Evolutionary conservation across 1,140 invertebrate genomes (phyloP).

Genomic region (Watersipora subatra): DNA sequence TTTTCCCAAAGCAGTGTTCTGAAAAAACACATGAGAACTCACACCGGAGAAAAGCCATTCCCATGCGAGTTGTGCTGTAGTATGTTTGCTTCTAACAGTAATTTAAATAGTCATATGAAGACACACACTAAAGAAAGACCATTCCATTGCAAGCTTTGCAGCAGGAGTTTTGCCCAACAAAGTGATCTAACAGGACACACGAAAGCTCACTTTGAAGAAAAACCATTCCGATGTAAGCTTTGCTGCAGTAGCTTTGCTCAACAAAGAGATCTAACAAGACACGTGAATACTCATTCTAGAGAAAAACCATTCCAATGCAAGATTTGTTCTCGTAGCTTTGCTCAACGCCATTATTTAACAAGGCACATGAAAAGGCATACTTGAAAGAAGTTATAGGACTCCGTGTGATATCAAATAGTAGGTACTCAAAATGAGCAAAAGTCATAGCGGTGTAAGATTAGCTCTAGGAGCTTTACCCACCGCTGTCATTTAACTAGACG

Average conservation of each 20-base stretch:
- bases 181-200: slow-evolving; percentile 94
- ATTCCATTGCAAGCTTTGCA: slow-evolving; percentile 83
- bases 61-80: slow-evolving; percentile 84
- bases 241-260: neutral
- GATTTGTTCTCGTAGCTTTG: neutral
- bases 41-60: too few relatives aligned
- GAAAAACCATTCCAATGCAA: too few relatives aligned
- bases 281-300: neutral
- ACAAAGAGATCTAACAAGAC: neutral
- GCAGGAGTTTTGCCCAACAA: slow-evolving; percentile 86
- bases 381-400: neutral
- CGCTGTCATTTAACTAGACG: too few relatives aligned
- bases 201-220: slow-evolving; percentile 66
- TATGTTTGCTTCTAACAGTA: slow-evolving; percentile 86
- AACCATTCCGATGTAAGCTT: too few relatives aligned
- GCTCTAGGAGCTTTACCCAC: too few relatives aligned
- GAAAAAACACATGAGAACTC: too few relatives aligned
- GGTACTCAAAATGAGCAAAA: too few relatives aligned
- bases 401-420: too few relatives aligned
- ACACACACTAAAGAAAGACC: slow-evolving; percentile 90
- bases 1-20: too few relatives aligned
- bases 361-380: neutral
- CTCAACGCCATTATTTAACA: neutral
- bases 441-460: too few relatives aligned
- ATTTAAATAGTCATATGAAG: slow-evolving; percentile 81